Evolutionary conservation across 2,888 invertebrate species (phyloP), one percentile per base, ranked within the genome.

Genomic region (Helleia helle): DNA sequence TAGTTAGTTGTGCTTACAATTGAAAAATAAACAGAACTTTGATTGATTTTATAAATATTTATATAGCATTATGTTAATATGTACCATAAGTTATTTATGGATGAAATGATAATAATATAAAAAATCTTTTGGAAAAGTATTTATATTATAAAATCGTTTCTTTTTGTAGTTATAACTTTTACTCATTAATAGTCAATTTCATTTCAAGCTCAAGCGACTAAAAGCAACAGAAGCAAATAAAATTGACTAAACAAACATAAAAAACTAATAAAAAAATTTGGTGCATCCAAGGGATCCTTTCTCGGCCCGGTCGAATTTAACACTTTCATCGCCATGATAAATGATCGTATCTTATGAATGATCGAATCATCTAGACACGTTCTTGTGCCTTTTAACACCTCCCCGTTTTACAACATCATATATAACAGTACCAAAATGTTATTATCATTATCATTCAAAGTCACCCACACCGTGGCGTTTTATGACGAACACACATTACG

Each of bases 351-450:
- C 73, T 70, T 58, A 75, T 81, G 81, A 83, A 79, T 80, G 81
- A 83, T 83, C 75, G 81, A 80, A 80, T 83, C 75, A 73, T 81
- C 75, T 71, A 56, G 77, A 80, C 81, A 81, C 77, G 79, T 77
- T 67, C 74, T 62, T 65, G 60, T 63, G 67, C 71, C 80, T 81
- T 81, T 83, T 83, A 76, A 83, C 81, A 77, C 81, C 83, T 81
- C 72, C 79, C 68, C 71, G 73, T 74, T 83, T 81, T 80, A 81
- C 77, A 68, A 69, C 75, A 63, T 74, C 75, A 72, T 80, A 80
- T 80, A 79, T 79, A 70, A 77, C 70, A 56, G 65, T 69, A 77
- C 77, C 79, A 80, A 81, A 75, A 79, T 74, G 71, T 74, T 74
- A 65, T 75, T 76, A 80, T 79, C 72, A 80, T 81, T 80, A 80